Conservation (phyloP, 2,888 invertebrate species). For the Eucriotettix oculatus region DNA sequence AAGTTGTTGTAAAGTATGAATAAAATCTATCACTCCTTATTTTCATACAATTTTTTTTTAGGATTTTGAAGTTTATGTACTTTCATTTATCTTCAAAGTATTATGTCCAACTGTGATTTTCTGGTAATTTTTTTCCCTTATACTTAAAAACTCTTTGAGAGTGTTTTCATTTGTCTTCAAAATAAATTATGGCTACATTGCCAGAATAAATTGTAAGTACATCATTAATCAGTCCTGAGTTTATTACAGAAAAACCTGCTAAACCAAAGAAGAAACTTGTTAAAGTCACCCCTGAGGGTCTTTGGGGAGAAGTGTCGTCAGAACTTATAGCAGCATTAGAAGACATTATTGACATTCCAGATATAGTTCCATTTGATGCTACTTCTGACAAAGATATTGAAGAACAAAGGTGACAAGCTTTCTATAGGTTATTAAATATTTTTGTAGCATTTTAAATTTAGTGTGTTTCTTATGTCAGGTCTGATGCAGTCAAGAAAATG, state of each 20-base stretch:
- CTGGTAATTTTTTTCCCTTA: no score
- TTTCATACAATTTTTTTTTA: no score
- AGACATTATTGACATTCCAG: conserved; percentile 35
- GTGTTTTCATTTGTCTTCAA: no score
- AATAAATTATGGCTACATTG: no score
- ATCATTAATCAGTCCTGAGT: no score
- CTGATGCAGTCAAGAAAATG: conserved; percentile 72
- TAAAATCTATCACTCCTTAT: no score
- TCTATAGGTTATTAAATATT: conserved; percentile 9
- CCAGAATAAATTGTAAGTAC: no score
- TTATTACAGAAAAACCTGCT: neutral
- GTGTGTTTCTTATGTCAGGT: conserved; percentile 33
- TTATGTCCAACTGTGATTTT: no score
- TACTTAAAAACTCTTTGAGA: no score
- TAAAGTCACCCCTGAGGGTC: conserved; percentile 23
- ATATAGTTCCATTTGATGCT: conserved; percentile 69
- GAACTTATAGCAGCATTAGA: conserved; percentile 42
- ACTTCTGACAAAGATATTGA: conserved; percentile 69
- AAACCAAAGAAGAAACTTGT: neutral
- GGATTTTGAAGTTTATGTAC: no score
- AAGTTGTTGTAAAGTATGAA: no score
- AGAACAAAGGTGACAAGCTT: conserved; percentile 59
- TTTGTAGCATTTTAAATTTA: conserved; percentile 9
- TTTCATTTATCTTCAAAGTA: no score
- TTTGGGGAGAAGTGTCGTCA: conserved; percentile 49